These are phyloP conservation scores for Nannospalax galili DNA, from an alignment of 2,113 vertebrate genomes.

Conservation along the genomic window DNA sequence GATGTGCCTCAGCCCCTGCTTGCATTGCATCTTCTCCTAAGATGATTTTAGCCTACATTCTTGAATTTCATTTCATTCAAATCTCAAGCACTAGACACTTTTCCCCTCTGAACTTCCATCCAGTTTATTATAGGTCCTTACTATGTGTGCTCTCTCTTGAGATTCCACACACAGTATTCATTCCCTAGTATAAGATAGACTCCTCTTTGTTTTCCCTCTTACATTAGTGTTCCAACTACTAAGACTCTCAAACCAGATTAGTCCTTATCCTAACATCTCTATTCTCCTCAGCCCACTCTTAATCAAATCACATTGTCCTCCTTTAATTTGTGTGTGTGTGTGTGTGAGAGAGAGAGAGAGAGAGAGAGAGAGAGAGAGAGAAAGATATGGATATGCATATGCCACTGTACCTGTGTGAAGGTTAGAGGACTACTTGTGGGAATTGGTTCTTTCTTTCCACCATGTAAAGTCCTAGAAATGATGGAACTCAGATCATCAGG, in stretches of 20 bases:
- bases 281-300: neutral
- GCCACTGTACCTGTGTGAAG: neutral
- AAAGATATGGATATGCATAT: neutral
- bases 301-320: neutral
- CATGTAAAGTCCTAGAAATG: neutral
- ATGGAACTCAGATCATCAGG: neutral
- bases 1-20: neutral
- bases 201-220: constrained; percentile 25
- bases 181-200: neutral
- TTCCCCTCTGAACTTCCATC: neutral
- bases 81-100: constrained; percentile 25
- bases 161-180: neutral
- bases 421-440: neutral
- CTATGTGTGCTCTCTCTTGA: neutral
- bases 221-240: neutral
- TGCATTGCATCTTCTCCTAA: neutral
- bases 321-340: neutral
- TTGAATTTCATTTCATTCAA: constrained; percentile 39
- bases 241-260: constrained; percentile 11
- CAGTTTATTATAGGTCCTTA: neutral
- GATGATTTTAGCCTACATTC: neutral
- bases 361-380: too few species aligned
- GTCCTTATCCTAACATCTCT: constrained; percentile 1
- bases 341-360: neutral
- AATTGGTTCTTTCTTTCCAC: neutral